These are phyloP conservation scores for Cancer borealis DNA, from an alignment of 2,888 invertebrate genomes.

Conservation along the genomic window DNA sequence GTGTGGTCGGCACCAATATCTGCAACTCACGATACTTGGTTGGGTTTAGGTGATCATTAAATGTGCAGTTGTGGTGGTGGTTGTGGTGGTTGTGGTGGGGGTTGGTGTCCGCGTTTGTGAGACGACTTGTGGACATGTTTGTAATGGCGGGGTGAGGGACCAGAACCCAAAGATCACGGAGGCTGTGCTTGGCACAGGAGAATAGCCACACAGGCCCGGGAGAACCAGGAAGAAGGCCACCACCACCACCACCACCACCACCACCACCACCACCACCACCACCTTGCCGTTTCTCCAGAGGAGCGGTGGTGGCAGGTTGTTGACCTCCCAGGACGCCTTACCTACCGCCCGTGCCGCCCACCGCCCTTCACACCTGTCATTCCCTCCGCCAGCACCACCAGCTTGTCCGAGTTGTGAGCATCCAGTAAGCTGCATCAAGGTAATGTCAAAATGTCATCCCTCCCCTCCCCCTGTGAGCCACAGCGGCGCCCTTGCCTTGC, in stretches of 20 bases:
- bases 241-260: slow-evolving; percentile 46
- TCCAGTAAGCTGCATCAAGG: slow-evolving; percentile 50
- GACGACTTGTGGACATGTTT: slow-evolving; percentile 23
- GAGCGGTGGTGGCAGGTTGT: slow-evolving; percentile 72
- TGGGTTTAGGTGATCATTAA: background rate
- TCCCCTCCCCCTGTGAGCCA: background rate
- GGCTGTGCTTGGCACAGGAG: slow-evolving; percentile 19
- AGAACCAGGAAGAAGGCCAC: slow-evolving; percentile 59
- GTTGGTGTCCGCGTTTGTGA: background rate
- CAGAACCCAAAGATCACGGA: background rate
- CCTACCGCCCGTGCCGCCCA: slow-evolving; percentile 66
- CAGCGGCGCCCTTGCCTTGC: slow-evolving; percentile 39
- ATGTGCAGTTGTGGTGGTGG: slow-evolving; percentile 7
- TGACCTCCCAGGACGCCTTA: slow-evolving; percentile 64
- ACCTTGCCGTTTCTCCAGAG: slow-evolving; percentile 70
- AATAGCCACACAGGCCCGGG: slow-evolving; percentile 34
- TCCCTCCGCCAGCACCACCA: slow-evolving; percentile 20
- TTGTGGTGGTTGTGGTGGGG: background rate
- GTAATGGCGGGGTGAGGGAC: slow-evolving; percentile 15
- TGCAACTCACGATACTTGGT: background rate
- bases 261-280: slow-evolving; percentile 66
- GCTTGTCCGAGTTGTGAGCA: background rate
- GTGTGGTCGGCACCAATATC: background rate
- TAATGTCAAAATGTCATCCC: slow-evolving; percentile 35
- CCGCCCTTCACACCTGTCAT: slow-evolving; percentile 57